phyloP scores from a whole-genome alignment of 2,797 vertebrate species.

The Malacoraja senta region DNA sequence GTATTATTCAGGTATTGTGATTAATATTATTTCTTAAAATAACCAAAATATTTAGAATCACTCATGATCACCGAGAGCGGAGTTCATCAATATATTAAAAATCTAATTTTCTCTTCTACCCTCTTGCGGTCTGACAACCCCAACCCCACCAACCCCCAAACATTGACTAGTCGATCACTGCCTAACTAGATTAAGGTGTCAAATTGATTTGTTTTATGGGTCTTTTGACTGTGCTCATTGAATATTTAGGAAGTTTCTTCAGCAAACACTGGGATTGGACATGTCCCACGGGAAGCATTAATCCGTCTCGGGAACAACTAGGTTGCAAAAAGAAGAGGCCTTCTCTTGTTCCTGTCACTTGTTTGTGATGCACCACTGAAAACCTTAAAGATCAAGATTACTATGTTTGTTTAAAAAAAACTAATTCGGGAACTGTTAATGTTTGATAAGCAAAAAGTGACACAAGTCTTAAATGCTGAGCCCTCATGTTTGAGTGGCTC shows the following conservation, averaged over 20 bases:
- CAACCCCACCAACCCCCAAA: constrained; percentile 48
- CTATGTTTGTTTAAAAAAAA: constrained; percentile 36
- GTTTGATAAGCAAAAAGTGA: constrained; percentile 55
- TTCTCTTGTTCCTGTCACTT: constrained; percentile 73
- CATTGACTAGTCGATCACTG: constrained; percentile 70
- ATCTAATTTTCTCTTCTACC: constrained; percentile 47
- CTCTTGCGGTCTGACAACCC: constrained; percentile 57
- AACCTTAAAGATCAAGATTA: constrained; percentile 37
- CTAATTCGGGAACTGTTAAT: constrained; percentile 40
- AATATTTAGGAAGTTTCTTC: constrained; percentile 81
- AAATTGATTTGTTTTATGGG: constrained; percentile 83
- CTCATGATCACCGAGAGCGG: too few species aligned
- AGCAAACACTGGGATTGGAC: constrained; percentile 73
- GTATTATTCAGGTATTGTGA: too few species aligned
- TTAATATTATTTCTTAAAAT: background rate
- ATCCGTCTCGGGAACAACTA: constrained; percentile 66
- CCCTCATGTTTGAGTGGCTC: constrained; percentile 68
- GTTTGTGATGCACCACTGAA: constrained; percentile 40
- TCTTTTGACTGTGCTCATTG: constrained; percentile 83
- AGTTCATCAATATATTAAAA: background rate
- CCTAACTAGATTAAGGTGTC: constrained; percentile 85
- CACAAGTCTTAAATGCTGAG: constrained; percentile 69
- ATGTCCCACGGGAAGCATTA: constrained; percentile 81
- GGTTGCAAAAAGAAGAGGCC: constrained; percentile 65
- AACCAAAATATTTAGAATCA: background rate